phyloP scores from a whole-genome alignment of 2,888 invertebrate species.

The Cantharis lateralis region DNA sequence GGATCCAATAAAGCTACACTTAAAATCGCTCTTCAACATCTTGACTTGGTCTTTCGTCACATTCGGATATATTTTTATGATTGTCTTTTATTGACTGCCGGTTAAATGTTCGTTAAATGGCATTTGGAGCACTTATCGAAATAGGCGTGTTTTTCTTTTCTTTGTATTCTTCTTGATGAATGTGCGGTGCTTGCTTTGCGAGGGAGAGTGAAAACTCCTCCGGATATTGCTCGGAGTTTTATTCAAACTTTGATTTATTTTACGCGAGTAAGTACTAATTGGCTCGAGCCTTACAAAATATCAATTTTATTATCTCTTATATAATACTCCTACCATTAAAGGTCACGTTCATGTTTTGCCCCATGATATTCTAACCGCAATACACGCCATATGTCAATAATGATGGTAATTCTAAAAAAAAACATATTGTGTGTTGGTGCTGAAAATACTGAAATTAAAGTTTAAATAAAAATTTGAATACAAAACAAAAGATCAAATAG shows the following conservation, averaged over 20 bases:
- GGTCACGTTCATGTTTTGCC: not conserved
- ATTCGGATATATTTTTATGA: not conserved
- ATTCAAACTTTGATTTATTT: not conserved
- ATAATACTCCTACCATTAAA: not conserved
- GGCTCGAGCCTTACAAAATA: too few relatives aligned
- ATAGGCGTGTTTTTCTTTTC: not conserved
- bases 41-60: not conserved
- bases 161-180: not conserved
- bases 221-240: not conserved
- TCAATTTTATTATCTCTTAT: not conserved
- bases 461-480: not conserved
- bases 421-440: not conserved
- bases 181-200: not conserved
- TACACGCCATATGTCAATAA: not conserved
- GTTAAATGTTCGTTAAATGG: not conserved
- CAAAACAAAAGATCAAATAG: not conserved
- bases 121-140: not conserved
- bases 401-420: not conserved
- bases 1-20: not conserved
- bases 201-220: not conserved
- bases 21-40: not conserved
- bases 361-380: not conserved
- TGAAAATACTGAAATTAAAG: not conserved
- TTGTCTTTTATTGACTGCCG: not conserved
- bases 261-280: too few relatives aligned